Percentiles rank a stretch among this genome's conserved stretches.
Evolutionary conservation across 2,113 vertebrate species (phyloP).

Genomic region (Alouatta palliata): DNA sequence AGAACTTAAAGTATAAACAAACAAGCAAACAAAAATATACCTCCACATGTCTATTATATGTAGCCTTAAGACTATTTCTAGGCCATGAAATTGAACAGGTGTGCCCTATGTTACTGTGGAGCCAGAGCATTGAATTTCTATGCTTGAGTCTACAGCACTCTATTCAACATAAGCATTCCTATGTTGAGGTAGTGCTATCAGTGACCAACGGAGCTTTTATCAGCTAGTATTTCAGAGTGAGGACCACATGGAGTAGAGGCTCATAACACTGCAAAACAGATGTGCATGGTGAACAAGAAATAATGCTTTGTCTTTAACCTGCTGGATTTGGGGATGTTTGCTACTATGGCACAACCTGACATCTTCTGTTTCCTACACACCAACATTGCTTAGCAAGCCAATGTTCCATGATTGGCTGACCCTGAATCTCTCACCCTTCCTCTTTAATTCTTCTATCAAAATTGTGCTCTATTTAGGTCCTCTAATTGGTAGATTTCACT

Average conservation of each 20-base stretch:
- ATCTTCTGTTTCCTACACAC: not conserved
- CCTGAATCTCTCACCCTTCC: not conserved
- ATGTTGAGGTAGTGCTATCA: not conserved
- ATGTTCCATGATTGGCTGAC: not conserved
- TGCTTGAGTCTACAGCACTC: not conserved
- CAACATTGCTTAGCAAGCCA: not conserved
- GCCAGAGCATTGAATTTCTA: not conserved
- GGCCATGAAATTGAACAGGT: not conserved
- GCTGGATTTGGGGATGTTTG: not conserved
- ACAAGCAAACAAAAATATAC: not conserved
- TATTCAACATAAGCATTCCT: not conserved
- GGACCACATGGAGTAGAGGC: not conserved
- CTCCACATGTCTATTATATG: not conserved
- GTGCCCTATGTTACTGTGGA: too few species aligned
- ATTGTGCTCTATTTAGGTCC: not conserved
- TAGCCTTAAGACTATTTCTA: not conserved
- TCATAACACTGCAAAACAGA: not conserved
- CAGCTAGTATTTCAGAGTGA: not conserved
- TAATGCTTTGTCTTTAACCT: not conserved
- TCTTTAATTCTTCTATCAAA: not conserved
- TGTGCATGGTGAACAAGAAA: not conserved
- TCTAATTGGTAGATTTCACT: not conserved
- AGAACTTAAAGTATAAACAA: too few species aligned
- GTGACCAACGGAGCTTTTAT: not conserved
- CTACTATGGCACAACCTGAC: not conserved